Evolutionary conservation across 2,797 vertebrate genomes (phyloP).

Genomic region (Cottoperca gobio): DNA sequence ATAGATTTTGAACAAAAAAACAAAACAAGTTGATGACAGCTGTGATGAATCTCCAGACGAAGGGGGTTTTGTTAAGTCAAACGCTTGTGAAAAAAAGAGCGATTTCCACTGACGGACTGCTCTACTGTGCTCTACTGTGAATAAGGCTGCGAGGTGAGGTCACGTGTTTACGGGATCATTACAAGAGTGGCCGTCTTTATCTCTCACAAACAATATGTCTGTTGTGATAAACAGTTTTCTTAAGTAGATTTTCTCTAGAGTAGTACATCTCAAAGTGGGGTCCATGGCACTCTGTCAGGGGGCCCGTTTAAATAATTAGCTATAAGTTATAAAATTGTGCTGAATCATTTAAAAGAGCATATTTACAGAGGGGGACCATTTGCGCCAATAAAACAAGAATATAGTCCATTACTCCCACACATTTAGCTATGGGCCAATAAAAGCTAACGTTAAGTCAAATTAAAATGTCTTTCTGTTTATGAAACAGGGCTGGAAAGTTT

Average conservation of each 20-base stretch:
- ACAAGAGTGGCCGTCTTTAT: slow-evolving; percentile 19
- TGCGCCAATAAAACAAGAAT: too few species aligned
- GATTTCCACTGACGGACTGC: slow-evolving; percentile 51
- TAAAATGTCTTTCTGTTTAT: too few species aligned
- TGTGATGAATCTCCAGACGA: slow-evolving; percentile 57
- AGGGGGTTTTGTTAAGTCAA: slow-evolving; percentile 56
- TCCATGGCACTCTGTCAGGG: too few species aligned
- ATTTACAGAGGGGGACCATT: too few species aligned
- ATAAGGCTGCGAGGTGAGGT: slow-evolving; percentile 25
- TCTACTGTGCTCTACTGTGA: slow-evolving; percentile 28
- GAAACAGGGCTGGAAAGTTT: too few species aligned
- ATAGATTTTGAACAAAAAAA: slow-evolving; percentile 59
- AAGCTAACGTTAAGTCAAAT: too few species aligned
- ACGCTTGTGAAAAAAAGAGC: slow-evolving; percentile 20
- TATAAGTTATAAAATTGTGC: too few species aligned
- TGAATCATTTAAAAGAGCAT: too few species aligned
- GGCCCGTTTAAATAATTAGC: too few species aligned
- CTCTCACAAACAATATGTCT: slow-evolving; percentile 24
- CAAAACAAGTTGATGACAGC: slow-evolving; percentile 56
- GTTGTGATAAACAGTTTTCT: background rate
- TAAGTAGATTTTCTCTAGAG: background rate
- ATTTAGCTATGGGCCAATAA: too few species aligned
- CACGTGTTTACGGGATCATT: slow-evolving; percentile 36
- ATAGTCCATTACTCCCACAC: too few species aligned
- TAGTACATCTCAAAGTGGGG: too few species aligned